Conservation (phyloP, 2,113 vertebrate genomes). For the Lepisosteus oculatus region DNA sequence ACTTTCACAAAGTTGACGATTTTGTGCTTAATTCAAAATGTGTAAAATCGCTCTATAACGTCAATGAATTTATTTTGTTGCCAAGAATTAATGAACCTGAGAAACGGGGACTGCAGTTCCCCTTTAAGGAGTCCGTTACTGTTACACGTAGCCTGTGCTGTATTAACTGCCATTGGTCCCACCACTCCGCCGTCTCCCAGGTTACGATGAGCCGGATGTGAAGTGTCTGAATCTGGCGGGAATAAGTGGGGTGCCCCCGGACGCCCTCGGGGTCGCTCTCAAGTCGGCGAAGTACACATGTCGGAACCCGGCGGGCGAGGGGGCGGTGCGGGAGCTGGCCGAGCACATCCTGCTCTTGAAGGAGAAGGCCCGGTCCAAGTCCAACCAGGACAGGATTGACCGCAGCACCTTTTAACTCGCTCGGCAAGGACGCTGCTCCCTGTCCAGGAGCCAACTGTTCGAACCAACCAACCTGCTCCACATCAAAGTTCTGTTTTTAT, state of each 20-base stretch:
- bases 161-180: background rate
- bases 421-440: too few relatives aligned
- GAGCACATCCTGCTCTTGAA: conserved; percentile 78
- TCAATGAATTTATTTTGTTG: too few relatives aligned
- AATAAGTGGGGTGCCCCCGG: conserved; percentile 71
- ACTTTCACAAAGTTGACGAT: too few relatives aligned
- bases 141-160: background rate
- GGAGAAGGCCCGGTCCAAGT: conserved; percentile 57
- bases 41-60: too few relatives aligned
- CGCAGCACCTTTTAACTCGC: conserved; percentile 18
- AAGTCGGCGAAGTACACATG: conserved; percentile 80
- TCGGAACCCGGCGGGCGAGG: conserved; percentile 59
- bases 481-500: too few relatives aligned
- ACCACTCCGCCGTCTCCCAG: conserved; percentile 44
- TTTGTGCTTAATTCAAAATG: too few relatives aligned
- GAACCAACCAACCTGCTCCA: too few relatives aligned
- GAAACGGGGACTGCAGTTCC: too few relatives aligned
- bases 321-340: conserved; percentile 80
- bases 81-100: too few relatives aligned
- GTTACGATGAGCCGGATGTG: conserved; percentile 75
- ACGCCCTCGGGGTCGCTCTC: conserved; percentile 61
- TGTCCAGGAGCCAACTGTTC: too few relatives aligned
- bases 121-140: too few relatives aligned
- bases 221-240: conserved; percentile 76
- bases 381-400: conserved; percentile 37